These are phyloP conservation scores for Ligdia adustata DNA, from an alignment of 2,888 invertebrate species.

Conservation along the genomic window DNA sequence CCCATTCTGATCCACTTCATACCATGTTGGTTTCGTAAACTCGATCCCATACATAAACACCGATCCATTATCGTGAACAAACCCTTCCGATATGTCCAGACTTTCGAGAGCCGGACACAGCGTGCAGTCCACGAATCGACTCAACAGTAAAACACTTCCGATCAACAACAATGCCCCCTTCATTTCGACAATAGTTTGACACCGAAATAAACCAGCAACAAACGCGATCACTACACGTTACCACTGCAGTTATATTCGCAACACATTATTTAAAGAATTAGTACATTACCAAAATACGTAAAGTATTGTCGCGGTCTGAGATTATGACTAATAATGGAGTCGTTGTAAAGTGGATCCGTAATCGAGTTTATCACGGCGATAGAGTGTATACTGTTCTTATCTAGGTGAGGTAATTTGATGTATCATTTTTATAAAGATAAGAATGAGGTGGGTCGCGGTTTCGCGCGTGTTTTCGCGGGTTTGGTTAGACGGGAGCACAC, in stretches of 20 bases:
- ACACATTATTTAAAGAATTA: constrained; percentile 31
- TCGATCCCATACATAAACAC: constrained; percentile 59
- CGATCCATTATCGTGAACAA: constrained; percentile 53
- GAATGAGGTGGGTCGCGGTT: constrained; percentile 41
- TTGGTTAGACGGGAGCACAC: constrained; percentile 24
- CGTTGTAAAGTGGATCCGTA: constrained; percentile 36
- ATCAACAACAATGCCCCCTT: constrained; percentile 43
- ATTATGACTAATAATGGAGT: constrained; percentile 46
- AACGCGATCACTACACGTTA: constrained; percentile 17
- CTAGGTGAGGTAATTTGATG: constrained; percentile 71
- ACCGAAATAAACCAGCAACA: constrained; percentile 14
- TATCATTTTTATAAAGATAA: constrained; percentile 76
- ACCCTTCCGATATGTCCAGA: constrained; percentile 63
- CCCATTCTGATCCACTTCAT: constrained; percentile 51
- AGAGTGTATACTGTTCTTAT: constrained; percentile 66
- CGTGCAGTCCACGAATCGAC: constrained; percentile 37
- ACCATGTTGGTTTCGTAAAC: constrained; percentile 59
- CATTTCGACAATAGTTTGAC: constrained; percentile 45
- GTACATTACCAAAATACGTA: constrained; percentile 21
- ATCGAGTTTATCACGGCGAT: constrained; percentile 57
- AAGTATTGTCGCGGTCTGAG: constrained; percentile 27
- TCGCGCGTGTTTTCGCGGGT: constrained; percentile 37
- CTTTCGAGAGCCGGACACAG: constrained; percentile 63
- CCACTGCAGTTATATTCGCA: constrained; percentile 9
- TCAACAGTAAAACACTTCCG: constrained; percentile 39